Evolutionary conservation across 2,888 invertebrate species (phyloP), one percentile per base, ranked within the genome.

Genomic region (Ptilodon capucinus): DNA sequence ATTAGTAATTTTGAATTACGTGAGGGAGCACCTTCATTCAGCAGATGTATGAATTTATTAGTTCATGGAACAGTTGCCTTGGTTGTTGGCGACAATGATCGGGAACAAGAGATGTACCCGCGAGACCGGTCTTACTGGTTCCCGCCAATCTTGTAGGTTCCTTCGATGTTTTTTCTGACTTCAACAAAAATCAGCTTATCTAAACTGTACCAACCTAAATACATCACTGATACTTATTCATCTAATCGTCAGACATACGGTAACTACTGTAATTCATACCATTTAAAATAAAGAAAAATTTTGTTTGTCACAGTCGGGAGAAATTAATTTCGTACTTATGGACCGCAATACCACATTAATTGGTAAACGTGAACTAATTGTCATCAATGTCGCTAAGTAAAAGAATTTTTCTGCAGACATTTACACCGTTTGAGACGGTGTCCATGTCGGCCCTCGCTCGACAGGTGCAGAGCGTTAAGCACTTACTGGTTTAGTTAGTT

Each of bases 91-190:
- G 42, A 48, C 54, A 61, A 48, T 52, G 60, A 57, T 57, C 58
- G 68, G 66, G 68, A 69, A 74, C 72, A 85, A 85, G 84, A 85
- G 85, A 69, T 72, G 61, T 61, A 60, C 64, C 60, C 64, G 46
- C 57, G 50, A 64, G 76, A 86, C 86, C 83, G 82, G 86, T 86
- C 81, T 65, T 71, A 74, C 86, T 74, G 81, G 86, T 84, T 86
- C 60, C 57, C 46, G 48, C 50, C 52, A 46, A 60, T 64, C 60
- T 64, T 60, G 55, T 53, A 54, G 53, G 56, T 50, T 57, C 64
- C 64, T 67, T 54, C 60, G 66, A 66, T 58, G 57, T 60, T 61
- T 63, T 64, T 60, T 60, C 58, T 54, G 42, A 36, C 18, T 18
- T 18, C 9, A 35, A 17, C 2, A 7, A 36, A 36, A 14, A 16